phyloP scores from a whole-genome alignment of 2,888 invertebrate species.

The Rotaria macrura region DNA sequence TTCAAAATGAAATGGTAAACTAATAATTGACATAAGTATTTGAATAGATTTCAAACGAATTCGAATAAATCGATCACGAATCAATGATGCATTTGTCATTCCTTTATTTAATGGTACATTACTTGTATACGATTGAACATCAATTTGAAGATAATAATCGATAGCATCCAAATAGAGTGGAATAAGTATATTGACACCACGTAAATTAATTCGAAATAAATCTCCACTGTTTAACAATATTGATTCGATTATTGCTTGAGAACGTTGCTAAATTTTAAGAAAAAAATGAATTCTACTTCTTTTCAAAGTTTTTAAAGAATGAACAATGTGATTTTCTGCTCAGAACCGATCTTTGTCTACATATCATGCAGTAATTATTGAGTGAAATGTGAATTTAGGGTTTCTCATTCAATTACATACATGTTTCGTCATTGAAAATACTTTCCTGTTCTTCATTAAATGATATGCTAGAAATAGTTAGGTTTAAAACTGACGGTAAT shows the following conservation, averaged over 20 bases:
- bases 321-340: too few relatives aligned
- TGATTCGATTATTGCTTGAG: slow-evolving; percentile 49
- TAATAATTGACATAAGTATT: slow-evolving; percentile 74
- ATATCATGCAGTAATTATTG: too few relatives aligned
- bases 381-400: too few relatives aligned
- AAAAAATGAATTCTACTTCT: too few relatives aligned
- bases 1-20: slow-evolving; percentile 81
- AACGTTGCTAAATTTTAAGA: background rate
- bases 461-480: too few relatives aligned
- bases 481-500: too few relatives aligned
- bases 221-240: slow-evolving; percentile 61
- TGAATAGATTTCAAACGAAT: slow-evolving; percentile 81
- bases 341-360: too few relatives aligned
- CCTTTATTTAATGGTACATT: background rate
- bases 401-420: too few relatives aligned
- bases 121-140: background rate
- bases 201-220: slow-evolving; percentile 77
- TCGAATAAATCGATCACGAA: slow-evolving; percentile 42
- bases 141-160: slow-evolving; percentile 53
- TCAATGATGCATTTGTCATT: background rate
- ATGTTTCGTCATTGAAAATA: too few relatives aligned
- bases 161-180: slow-evolving; percentile 78
- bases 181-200: slow-evolving; percentile 78
- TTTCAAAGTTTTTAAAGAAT: too few relatives aligned
- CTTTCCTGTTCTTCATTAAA: too few relatives aligned